A percentile compares a stretch with the other conserved stretches of the same genome.
These are phyloP conservation scores for Xylophagus ater DNA, from an alignment of 2,888 invertebrate species.

Conservation along the genomic window DNA sequence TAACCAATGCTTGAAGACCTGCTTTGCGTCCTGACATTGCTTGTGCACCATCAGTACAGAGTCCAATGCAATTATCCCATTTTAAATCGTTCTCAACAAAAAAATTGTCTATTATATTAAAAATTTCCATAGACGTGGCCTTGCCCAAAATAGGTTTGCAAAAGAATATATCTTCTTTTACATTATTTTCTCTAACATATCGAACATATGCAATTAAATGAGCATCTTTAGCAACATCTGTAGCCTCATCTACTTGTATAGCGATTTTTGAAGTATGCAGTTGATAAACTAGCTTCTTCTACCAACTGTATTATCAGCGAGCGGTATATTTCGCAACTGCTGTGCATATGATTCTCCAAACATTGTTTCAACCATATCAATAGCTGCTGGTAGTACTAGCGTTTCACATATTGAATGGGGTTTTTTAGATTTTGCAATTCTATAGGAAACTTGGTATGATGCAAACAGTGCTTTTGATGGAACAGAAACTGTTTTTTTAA, in stretches of 20 bases:
- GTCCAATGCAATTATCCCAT: constrained; percentile 21
- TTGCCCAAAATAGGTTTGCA: constrained; percentile 20
- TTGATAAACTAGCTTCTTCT: constrained; percentile 22
- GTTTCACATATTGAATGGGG: no score
- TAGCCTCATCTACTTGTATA: constrained; percentile 23
- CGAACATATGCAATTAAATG: constrained; percentile 21
- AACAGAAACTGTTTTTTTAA: constrained; percentile 16
- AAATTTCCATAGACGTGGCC: constrained; percentile 20
- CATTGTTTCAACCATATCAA: constrained; percentile 17
- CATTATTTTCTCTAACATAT: constrained; percentile 18
- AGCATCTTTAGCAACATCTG: constrained; percentile 17
- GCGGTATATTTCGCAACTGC: constrained; percentile 25
- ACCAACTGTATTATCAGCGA: constrained; percentile 27
- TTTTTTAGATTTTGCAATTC: constrained; percentile 15
- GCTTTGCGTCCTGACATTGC: constrained; percentile 18
- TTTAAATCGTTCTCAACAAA: constrained; percentile 20
- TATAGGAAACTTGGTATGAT: no score
- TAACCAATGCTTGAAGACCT: constrained; percentile 11
- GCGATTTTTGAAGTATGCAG: constrained; percentile 15
- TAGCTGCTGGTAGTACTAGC: constrained; percentile 17
- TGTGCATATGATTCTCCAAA: constrained; percentile 16
- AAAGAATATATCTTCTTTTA: constrained; percentile 21
- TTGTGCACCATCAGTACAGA: constrained; percentile 22
- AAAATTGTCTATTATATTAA: constrained; percentile 21
- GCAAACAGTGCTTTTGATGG: constrained; percentile 16